phyloP scores from a whole-genome alignment of 2,113 vertebrate species.

The Leptobrachium ailaonicum region DNA sequence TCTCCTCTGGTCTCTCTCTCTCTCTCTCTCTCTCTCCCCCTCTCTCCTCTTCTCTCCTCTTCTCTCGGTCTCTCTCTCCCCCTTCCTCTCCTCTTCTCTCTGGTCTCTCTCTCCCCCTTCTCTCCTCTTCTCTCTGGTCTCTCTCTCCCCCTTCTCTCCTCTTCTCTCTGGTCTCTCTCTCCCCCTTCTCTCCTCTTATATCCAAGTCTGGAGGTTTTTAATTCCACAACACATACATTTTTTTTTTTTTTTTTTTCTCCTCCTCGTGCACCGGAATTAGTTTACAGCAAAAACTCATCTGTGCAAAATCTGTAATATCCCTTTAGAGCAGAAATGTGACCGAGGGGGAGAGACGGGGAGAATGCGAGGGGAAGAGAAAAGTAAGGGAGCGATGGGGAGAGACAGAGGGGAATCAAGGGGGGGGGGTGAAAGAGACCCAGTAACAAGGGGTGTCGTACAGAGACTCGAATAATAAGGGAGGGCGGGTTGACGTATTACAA shows the following conservation, averaged over 20 bases:
- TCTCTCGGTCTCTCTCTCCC: no score
- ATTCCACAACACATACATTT: neutral
- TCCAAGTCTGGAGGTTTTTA: neutral
- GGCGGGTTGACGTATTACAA: no score
- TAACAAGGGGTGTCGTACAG: neutral
- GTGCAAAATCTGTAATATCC: slow-evolving; percentile 30
- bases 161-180: neutral
- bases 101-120: no score
- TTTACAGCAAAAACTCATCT: slow-evolving; percentile 29
- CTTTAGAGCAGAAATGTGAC: slow-evolving; percentile 4
- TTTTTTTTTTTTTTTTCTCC: neutral
- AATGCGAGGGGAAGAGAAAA: neutral
- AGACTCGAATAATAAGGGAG: neutral
- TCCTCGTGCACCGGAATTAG: slow-evolving; percentile 6
- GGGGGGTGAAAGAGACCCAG: neutral
- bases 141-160: neutral
- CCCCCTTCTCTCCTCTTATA: neutral
- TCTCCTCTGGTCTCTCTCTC: no score
- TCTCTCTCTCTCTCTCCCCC: neutral
- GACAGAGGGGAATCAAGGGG: neutral
- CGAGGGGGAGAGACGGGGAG: slow-evolving; percentile 5
- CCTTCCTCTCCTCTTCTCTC: no score
- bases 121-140: no score
- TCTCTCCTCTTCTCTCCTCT: no score
- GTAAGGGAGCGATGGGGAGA: neutral